phyloP scores from a whole-genome alignment of 2,113 vertebrate genomes.

The Corvus moneduloides region DNA sequence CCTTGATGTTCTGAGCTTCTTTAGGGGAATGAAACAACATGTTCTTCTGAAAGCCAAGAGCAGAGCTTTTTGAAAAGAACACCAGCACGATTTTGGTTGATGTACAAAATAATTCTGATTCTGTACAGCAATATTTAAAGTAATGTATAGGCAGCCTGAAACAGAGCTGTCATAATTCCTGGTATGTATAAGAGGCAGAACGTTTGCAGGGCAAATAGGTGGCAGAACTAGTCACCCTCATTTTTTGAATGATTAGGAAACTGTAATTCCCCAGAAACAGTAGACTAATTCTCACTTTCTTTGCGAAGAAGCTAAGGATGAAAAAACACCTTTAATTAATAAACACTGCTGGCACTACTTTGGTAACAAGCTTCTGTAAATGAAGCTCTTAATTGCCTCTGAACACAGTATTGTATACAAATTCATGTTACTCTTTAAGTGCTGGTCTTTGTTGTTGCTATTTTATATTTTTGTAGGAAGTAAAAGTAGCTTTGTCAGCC shows the following conservation, averaged over 20 bases:
- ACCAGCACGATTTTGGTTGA: background rate
- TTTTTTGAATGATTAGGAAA: slow-evolving; percentile 59
- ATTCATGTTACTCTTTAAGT: slow-evolving; percentile 37
- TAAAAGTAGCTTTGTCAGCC: background rate
- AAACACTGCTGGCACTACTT: slow-evolving; percentile 49
- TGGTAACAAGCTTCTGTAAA: slow-evolving; percentile 62
- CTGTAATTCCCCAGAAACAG: slow-evolving; percentile 57
- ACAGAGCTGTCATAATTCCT: background rate
- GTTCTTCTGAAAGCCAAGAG: slow-evolving; percentile 58
- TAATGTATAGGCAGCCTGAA: background rate
- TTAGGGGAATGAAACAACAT: slow-evolving; percentile 50
- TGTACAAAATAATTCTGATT: background rate
- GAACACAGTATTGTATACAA: slow-evolving; percentile 37
- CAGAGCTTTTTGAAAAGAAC: slow-evolving; percentile 27
- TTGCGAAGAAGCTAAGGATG: slow-evolving; percentile 39
- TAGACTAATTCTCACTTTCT: slow-evolving; percentile 60
- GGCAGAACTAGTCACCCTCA: background rate
- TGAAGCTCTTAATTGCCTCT: slow-evolving; percentile 55
- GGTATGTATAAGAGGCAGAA: background rate
- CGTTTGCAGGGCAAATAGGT: slow-evolving; percentile 5
- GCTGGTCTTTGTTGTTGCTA: background rate
- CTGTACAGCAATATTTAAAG: slow-evolving; percentile 4
- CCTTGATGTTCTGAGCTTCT: slow-evolving; percentile 66
- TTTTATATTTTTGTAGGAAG: background rate
- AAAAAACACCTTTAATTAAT: slow-evolving; percentile 71